phyloP scores from a whole-genome alignment of 2,888 invertebrate genomes.

The Dicycla oo region DNA sequence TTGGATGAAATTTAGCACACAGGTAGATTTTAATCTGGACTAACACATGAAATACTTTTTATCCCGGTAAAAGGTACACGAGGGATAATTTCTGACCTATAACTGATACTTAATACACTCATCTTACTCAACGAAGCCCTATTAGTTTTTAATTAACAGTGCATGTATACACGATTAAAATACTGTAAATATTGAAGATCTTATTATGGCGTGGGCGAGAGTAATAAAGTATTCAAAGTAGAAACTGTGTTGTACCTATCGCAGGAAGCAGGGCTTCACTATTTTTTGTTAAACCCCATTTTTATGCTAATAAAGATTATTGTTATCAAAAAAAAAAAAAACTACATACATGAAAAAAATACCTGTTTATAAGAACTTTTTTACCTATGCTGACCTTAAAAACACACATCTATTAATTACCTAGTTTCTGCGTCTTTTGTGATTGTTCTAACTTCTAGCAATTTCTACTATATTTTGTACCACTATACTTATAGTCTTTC shows the following conservation, averaged over 20 bases:
- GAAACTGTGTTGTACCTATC: no score
- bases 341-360: background rate
- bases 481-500: background rate
- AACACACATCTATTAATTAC: background rate
- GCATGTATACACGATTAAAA: background rate
- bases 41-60: no score
- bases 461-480: background rate
- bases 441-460: slow-evolving; percentile 1
- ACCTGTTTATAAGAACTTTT: no score
- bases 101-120: no score
- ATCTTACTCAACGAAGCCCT: background rate
- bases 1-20: background rate
- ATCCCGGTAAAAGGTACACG: no score
- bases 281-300: no score
- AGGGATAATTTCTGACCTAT: no score
- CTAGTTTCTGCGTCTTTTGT: background rate
- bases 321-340: background rate
- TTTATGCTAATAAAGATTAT: no score
- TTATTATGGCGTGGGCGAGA: background rate
- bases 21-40: no score
- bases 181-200: background rate
- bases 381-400: no score
- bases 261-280: no score
- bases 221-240: background rate
- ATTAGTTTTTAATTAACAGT: background rate